phyloP scores from a whole-genome alignment of 2,113 vertebrate genomes.

The Colinus virginianus region DNA sequence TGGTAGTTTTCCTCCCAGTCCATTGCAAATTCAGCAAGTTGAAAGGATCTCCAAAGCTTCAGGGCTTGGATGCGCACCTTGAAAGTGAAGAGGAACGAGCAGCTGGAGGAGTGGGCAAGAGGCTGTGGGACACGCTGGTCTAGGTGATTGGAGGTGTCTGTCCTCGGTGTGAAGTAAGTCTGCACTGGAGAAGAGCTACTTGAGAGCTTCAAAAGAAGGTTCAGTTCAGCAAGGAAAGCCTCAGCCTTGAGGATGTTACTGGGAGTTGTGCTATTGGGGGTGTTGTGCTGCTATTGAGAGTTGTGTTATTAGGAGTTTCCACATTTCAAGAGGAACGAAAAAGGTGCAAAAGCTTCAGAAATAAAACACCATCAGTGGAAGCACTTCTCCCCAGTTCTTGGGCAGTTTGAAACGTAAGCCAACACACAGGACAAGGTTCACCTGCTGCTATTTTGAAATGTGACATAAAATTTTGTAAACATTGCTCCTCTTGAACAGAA shows the following conservation, averaged over 20 bases:
- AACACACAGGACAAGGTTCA: neutral
- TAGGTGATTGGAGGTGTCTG: too few species aligned
- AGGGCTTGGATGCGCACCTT: neutral
- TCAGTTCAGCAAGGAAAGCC: neutral
- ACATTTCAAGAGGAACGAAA: neutral
- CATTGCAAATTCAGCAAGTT: neutral
- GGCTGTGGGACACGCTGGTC: neutral
- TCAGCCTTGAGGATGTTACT: neutral
- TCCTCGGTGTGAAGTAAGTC: accelerated
- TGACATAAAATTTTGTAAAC: accelerated
- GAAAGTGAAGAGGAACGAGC: neutral
- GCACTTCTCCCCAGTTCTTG: neutral
- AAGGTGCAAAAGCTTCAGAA: neutral
- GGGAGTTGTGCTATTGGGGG: neutral
- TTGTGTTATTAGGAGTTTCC: neutral
- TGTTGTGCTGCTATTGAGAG: too few species aligned
- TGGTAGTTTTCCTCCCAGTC: neutral
- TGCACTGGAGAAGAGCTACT: neutral
- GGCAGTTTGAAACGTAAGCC: neutral
- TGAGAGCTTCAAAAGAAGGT: neutral
- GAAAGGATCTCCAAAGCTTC: neutral
- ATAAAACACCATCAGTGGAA: neutral
- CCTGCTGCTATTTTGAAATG: neutral
- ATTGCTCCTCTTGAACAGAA: accelerated
- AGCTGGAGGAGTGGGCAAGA: neutral